These are phyloP conservation scores for Drosophila anomalipes DNA, from an alignment of 2,888 invertebrate genomes.

Conservation along the genomic window DNA sequence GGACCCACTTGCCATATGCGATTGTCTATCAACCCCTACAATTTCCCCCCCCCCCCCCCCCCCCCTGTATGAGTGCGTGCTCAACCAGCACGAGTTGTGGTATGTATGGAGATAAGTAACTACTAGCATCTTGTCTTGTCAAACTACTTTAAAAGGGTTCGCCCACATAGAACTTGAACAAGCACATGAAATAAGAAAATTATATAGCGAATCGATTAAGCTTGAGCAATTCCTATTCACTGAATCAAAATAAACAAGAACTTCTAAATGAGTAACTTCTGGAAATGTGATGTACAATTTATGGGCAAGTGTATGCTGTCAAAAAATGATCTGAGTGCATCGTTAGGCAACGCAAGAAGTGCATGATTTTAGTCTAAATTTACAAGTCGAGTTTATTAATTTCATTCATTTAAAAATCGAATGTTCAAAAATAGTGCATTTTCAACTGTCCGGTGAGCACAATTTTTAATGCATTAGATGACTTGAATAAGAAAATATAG, in stretches of 20 bases:
- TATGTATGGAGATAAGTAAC: slow-evolving; percentile 36
- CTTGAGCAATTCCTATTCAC: background rate
- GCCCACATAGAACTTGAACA: slow-evolving; percentile 20
- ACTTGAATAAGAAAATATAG: background rate
- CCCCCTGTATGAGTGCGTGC: slow-evolving; percentile 3
- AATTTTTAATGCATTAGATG: background rate
- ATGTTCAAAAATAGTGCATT: background rate
- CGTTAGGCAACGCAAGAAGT: background rate
- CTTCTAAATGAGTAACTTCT: background rate
- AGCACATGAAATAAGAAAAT: slow-evolving; percentile 3
- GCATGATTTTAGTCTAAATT: background rate
- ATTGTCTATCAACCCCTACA: slow-evolving; percentile 13
- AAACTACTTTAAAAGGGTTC: slow-evolving; percentile 3
- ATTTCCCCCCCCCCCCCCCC: background rate
- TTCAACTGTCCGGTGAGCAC: background rate
- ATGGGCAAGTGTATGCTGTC: background rate
- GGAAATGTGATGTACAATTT: background rate
- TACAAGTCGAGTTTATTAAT: background rate
- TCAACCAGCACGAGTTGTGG: slow-evolving; percentile 4
- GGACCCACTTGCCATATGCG: slow-evolving; percentile 67
- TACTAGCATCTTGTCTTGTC: slow-evolving; percentile 11
- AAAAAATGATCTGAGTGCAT: background rate
- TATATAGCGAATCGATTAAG: slow-evolving; percentile 19
- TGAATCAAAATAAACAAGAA: background rate
- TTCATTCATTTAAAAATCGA: background rate